phyloP scores from a whole-genome alignment of 2,113 vertebrate genomes.

The Zapornia atra region DNA sequence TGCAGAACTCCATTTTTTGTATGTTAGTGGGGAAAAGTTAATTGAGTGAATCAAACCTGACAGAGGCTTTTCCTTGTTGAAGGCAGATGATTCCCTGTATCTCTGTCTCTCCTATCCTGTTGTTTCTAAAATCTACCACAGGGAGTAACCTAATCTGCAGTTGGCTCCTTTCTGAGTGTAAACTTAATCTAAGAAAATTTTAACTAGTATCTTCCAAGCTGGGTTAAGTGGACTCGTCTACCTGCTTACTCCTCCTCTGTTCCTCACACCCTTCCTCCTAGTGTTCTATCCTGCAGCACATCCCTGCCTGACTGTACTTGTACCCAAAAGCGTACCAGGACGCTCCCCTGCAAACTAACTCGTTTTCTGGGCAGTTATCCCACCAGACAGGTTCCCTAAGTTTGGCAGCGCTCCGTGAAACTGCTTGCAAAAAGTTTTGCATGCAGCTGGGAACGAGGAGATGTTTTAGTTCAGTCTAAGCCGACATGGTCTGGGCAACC shows the following conservation, averaged over 20 bases:
- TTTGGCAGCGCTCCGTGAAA: background rate
- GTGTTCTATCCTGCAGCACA: background rate
- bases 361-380: background rate
- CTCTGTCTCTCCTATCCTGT: background rate
- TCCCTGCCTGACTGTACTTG: background rate
- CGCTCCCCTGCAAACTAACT: background rate
- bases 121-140: background rate
- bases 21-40: background rate
- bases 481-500: rapidly evolving
- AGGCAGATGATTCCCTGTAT: background rate
- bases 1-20: background rate
- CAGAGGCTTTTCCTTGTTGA: background rate
- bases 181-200: background rate
- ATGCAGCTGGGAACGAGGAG: background rate
- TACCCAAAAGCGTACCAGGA: background rate
- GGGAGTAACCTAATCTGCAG: background rate
- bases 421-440: background rate
- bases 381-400: background rate
- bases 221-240: background rate
- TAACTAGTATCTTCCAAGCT: background rate
- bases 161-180: background rate
- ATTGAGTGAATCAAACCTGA: background rate
- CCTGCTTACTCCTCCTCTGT: background rate
- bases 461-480: background rate
- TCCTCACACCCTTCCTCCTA: background rate